These are phyloP conservation scores for Salmo trutta DNA, from an alignment of 2,797 vertebrate genomes.

Conservation along the genomic window DNA sequence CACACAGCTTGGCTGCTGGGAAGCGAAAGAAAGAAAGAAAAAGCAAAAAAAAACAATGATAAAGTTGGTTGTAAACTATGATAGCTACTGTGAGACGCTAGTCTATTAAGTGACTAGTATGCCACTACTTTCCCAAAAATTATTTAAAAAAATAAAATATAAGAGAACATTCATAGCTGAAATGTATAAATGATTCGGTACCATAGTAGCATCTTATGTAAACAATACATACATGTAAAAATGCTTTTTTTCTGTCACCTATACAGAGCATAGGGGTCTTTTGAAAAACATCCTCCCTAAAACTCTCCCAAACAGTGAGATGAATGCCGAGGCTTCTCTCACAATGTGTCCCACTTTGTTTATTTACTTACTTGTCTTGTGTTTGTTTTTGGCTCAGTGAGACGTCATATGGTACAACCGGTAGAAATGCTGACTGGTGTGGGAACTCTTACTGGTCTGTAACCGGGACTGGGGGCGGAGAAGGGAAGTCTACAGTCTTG, in stretches of 20 bases:
- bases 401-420: constrained; percentile 48
- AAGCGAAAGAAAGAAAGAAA: constrained; percentile 57
- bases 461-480: constrained; percentile 17
- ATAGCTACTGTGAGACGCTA: constrained; percentile 54
- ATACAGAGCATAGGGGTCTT: constrained; percentile 33
- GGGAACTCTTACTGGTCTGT: constrained; percentile 11
- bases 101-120: constrained; percentile 43
- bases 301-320: constrained; percentile 30
- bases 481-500: constrained; percentile 24
- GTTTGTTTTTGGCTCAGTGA: constrained; percentile 43
- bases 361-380: constrained; percentile 32
- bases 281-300: constrained; percentile 16
- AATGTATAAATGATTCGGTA: constrained; percentile 58
- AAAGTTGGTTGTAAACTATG: constrained; percentile 62
- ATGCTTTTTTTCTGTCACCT: constrained; percentile 42
- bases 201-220: constrained; percentile 79
- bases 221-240: constrained; percentile 77
- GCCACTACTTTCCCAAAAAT: constrained; percentile 61
- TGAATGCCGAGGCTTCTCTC: constrained; percentile 41
- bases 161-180: constrained; percentile 67
- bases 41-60: constrained; percentile 15
- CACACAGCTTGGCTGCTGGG: constrained; percentile 48
- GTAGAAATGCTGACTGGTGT: constrained; percentile 30
- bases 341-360: constrained; percentile 21
- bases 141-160: constrained; percentile 26